Evolutionary conservation across 2,113 vertebrate genomes (phyloP).

Genomic region (Hepsetus odoe): DNA sequence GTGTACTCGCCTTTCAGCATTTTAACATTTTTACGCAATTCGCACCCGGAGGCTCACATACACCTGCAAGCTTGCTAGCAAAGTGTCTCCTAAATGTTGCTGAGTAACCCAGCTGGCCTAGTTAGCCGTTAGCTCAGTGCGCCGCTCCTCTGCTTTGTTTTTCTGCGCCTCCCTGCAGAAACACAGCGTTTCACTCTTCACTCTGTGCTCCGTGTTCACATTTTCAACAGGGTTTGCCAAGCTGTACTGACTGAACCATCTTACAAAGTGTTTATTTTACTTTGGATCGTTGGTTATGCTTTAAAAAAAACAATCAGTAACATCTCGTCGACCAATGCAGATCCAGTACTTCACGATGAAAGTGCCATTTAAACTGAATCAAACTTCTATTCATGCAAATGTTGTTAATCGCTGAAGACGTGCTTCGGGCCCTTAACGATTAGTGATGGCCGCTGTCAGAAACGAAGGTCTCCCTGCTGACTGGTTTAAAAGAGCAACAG

Average conservation of each 20-base stretch:
- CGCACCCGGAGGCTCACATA: background rate
- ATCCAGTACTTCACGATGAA: no score
- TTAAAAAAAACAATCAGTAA: no score
- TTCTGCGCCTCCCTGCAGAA: background rate
- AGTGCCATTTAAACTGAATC: no score
- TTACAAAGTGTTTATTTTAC: background rate
- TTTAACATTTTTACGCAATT: background rate
- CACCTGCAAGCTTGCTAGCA: no score
- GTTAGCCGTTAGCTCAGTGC: background rate
- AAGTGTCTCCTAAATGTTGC: background rate
- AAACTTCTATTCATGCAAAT: no score
- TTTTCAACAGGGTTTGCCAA: background rate
- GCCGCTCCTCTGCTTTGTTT: background rate
- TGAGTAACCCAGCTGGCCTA: slow-evolving; percentile 31
- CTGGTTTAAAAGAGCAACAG: no score
- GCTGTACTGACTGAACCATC: background rate
- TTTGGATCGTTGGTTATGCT: no score
- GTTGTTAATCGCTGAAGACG: no score
- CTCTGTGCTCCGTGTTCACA: background rate
- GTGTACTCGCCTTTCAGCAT: background rate
- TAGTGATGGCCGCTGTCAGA: no score
- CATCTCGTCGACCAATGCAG: no score
- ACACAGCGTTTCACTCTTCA: background rate
- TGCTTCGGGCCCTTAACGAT: no score
- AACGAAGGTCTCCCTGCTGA: no score